A percentile compares a stretch with the other conserved stretches of the same genome.
phyloP scores from a whole-genome alignment of 2,797 vertebrate species.

The Gadopsis bispinosus region DNA sequence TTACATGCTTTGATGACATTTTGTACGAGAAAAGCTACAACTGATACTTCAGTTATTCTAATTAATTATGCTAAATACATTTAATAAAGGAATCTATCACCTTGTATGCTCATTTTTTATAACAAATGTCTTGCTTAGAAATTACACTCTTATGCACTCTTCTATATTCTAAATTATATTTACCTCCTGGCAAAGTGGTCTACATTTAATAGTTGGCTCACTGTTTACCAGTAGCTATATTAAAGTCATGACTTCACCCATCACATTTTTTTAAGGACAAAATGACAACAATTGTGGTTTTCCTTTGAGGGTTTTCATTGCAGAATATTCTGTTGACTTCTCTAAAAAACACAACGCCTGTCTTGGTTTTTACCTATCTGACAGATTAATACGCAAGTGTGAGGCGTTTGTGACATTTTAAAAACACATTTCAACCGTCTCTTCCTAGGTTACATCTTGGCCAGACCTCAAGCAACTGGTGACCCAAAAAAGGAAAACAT shows the following conservation, averaged over 20 bases:
- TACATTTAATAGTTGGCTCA: neutral
- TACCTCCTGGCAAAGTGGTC: neutral
- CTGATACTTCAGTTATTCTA: neutral
- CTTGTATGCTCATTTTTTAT: neutral
- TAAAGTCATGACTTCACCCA: too few relatives aligned
- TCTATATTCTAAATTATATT: neutral
- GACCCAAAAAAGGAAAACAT: conserved; percentile 32
- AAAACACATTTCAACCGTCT: neutral
- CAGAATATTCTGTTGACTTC: neutral
- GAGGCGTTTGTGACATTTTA: neutral
- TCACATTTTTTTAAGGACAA: neutral
- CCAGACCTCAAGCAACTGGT: conserved; percentile 1
- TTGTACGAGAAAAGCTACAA: neutral
- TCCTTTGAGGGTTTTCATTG: neutral
- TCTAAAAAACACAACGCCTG: neutral
- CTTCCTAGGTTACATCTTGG: neutral
- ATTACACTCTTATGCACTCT: neutral
- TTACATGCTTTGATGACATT: neutral
- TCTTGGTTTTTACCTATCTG: neutral
- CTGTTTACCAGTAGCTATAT: neutral
- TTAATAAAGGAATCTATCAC: neutral
- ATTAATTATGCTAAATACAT: neutral
- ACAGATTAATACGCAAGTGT: neutral
- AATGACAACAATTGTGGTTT: too few relatives aligned
- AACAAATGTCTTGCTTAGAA: neutral